Conservation (phyloP, 2,888 invertebrate genomes). For the Abrostola tripartita region DNA sequence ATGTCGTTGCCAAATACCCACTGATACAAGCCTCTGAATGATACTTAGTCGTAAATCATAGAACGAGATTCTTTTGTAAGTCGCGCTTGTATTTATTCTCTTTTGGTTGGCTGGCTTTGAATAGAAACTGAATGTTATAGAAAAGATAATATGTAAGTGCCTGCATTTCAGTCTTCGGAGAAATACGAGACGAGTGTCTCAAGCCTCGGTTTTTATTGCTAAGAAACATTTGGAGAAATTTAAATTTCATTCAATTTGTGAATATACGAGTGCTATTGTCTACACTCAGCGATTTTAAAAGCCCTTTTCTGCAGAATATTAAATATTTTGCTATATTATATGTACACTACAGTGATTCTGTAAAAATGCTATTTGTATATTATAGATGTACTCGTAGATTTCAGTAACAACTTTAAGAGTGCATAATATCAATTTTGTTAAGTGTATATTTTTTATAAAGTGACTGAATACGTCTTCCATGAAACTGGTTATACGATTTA, state of each 20-base stretch:
- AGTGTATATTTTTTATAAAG: no score
- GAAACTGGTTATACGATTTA: no score
- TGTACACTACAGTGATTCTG: no score
- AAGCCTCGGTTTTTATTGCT: constrained; percentile 18
- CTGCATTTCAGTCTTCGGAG: constrained; percentile 45
- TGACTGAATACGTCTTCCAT: no score
- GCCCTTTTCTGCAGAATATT: no score
- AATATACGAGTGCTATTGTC: not conserved
- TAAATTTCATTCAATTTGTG: not conserved
- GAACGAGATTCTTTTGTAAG: constrained; percentile 59
- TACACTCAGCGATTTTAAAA: no score
- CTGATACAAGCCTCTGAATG: constrained; percentile 60
- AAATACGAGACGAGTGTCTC: constrained; percentile 16
- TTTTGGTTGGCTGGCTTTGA: constrained; percentile 59
- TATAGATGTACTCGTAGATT: no score
- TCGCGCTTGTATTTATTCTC: constrained; percentile 63
- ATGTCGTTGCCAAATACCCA: constrained; percentile 50
- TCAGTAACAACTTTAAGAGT: no score
- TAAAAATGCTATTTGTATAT: no score
- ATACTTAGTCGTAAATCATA: constrained; percentile 74
- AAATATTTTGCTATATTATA: no score
- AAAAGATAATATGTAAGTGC: constrained; percentile 43
- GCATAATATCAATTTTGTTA: no score
- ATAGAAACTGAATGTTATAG: constrained; percentile 61
- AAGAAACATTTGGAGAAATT: constrained; percentile 8